phyloP scores from a whole-genome alignment of 2,888 invertebrate genomes.

The Elysia crispata region DNA sequence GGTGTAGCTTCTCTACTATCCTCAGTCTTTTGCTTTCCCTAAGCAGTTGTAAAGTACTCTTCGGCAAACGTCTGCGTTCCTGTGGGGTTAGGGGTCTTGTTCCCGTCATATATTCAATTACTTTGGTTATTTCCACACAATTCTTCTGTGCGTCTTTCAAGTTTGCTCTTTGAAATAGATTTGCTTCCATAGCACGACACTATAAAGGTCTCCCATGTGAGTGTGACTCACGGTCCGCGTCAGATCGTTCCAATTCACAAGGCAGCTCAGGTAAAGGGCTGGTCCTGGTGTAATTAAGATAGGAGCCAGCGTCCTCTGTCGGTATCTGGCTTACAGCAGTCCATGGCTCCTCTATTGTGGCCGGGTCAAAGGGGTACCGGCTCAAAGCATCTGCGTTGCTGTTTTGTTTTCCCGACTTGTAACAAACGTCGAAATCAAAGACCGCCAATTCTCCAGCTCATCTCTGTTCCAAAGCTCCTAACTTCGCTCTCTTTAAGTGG shows the following conservation, averaged over 20 bases:
- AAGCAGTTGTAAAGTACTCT: not conserved
- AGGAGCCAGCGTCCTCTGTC: too few species aligned
- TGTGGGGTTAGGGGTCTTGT: not conserved
- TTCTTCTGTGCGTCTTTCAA: not conserved
- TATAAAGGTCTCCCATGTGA: too few species aligned
- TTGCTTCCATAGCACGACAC: too few species aligned
- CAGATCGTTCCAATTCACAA: too few species aligned
- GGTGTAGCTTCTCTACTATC: not conserved
- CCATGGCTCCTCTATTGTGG: not conserved
- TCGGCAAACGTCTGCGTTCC: not conserved
- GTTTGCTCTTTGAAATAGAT: too few species aligned
- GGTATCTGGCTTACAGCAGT: not conserved
- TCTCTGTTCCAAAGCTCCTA: constrained; percentile 45
- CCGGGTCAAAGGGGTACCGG: not conserved
- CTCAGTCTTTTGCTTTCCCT: not conserved
- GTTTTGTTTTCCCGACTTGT: constrained; percentile 41
- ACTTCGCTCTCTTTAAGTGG: constrained; percentile 40
- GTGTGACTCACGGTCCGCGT: too few species aligned
- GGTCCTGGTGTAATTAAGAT: too few species aligned
- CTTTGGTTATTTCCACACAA: not conserved
- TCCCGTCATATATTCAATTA: not conserved
- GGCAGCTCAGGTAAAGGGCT: too few species aligned
- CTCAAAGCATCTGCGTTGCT: constrained; percentile 44
- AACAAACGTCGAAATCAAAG: constrained; percentile 43
- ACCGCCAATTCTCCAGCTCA: constrained; percentile 45